Conservation (phyloP, 1,140 invertebrate genomes). For the Brachionus angularis region DNA sequence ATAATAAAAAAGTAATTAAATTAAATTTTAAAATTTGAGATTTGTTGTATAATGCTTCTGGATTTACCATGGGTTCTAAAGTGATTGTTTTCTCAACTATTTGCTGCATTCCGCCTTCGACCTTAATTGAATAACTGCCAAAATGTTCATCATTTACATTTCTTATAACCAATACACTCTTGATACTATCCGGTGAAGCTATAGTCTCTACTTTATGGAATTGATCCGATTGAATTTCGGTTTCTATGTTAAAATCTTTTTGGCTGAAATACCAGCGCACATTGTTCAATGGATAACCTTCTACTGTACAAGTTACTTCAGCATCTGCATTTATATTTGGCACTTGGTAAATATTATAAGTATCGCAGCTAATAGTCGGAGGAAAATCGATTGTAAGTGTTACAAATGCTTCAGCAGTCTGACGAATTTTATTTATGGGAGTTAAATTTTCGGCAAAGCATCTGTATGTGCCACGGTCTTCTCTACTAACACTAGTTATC, state of each 20-base stretch:
- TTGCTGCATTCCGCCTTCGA: slow-evolving; percentile 32
- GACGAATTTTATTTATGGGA: slow-evolving; percentile 14
- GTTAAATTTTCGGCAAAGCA: slow-evolving; percentile 37
- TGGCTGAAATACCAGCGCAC: slow-evolving; percentile 39
- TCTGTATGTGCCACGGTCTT: slow-evolving; percentile 37
- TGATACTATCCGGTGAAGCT: slow-evolving; percentile 28
- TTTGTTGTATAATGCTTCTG: background rate
- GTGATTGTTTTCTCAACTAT: slow-evolving; percentile 39
- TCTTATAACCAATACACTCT: slow-evolving; percentile 24
- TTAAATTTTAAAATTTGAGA: background rate
- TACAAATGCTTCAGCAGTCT: slow-evolving; percentile 37
- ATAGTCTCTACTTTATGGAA: slow-evolving; percentile 32
- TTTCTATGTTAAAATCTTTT: slow-evolving; percentile 28
- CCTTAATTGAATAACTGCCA: slow-evolving; percentile 38
- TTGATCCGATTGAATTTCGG: slow-evolving; percentile 30
- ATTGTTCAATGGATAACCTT: slow-evolving; percentile 37
- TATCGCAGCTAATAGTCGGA: slow-evolving; percentile 28
- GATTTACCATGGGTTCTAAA: slow-evolving; percentile 37
- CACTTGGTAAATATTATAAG: slow-evolving; percentile 23
- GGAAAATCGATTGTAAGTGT: slow-evolving; percentile 36
- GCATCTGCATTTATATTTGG: slow-evolving; percentile 41
- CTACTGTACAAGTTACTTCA: slow-evolving; percentile 37
- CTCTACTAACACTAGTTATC: slow-evolving; percentile 33
- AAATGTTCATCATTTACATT: slow-evolving; percentile 39
- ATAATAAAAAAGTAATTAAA: background rate